Conservation (phyloP, 1,140 invertebrate genomes). For the Cylas formicarius region DNA sequence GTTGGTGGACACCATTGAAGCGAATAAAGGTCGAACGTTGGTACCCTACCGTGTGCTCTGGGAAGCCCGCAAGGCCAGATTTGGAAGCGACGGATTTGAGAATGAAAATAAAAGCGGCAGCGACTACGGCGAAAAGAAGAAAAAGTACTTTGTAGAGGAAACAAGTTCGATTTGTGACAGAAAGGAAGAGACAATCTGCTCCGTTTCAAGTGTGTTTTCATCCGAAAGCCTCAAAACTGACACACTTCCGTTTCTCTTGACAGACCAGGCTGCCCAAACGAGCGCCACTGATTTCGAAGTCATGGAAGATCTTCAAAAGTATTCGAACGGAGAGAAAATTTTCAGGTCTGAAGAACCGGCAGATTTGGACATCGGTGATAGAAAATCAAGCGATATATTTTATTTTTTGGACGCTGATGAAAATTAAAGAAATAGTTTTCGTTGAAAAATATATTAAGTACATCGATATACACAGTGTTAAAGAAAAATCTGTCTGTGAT, state of each 20-base stretch:
- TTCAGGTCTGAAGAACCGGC: not conserved
- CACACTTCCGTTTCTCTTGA: no score
- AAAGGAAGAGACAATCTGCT: not conserved
- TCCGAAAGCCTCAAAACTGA: not conserved
- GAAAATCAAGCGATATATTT: conserved; percentile 4
- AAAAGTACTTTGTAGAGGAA: conserved; percentile 1
- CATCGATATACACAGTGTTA: no score
- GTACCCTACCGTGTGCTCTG: not conserved
- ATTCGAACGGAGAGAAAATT: not conserved
- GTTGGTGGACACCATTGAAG: conserved; percentile 11
- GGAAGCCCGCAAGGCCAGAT: not conserved
- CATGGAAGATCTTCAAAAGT: not conserved
- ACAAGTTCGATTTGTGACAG: not conserved
- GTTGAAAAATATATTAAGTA: no score
- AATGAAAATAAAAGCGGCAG: no score
- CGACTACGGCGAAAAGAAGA: not conserved
- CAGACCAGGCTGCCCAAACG: no score
- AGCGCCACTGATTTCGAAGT: not conserved
- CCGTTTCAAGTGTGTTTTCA: conserved; percentile 4
- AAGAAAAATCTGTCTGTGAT: no score
- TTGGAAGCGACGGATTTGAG: no score
- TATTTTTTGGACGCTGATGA: conserved; percentile 1
- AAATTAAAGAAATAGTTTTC: not conserved
- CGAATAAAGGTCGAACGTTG: not conserved
- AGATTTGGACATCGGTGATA: not conserved